Conservation (phyloP, 2,888 invertebrate genomes). For the Clostera curtula region DNA sequence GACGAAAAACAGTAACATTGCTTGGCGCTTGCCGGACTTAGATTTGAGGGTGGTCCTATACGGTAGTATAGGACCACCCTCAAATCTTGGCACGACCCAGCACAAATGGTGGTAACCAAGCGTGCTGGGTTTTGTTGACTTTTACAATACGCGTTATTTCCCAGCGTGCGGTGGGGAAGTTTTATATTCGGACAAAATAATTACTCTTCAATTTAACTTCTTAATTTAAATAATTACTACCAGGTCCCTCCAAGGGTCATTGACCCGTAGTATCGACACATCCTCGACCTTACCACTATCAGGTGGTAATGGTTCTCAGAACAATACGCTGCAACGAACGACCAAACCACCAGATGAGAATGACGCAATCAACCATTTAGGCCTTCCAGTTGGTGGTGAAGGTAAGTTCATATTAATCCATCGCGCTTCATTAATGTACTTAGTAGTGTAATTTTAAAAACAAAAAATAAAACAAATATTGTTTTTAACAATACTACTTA, state of each 20-base stretch:
- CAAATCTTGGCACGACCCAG: too few relatives aligned
- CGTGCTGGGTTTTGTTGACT: too few relatives aligned
- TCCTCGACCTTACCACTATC: slow-evolving; percentile 61
- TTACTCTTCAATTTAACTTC: neutral
- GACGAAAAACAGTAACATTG: too few relatives aligned
- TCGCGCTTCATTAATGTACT: too few relatives aligned
- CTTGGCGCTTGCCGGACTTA: too few relatives aligned
- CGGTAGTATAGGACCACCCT: too few relatives aligned
- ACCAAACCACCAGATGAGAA: slow-evolving; percentile 48
- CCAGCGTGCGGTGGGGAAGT: neutral
- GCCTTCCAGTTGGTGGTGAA: slow-evolving; percentile 51
- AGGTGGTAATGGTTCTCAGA: slow-evolving; percentile 56
- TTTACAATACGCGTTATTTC: too few relatives aligned
- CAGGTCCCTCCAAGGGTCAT: slow-evolving; percentile 63
- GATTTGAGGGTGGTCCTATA: too few relatives aligned
- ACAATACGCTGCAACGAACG: slow-evolving; percentile 61
- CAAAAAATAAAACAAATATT: too few relatives aligned
- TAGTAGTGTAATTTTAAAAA: too few relatives aligned
- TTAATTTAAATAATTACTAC: neutral
- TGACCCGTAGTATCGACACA: slow-evolving; percentile 66
- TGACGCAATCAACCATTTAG: slow-evolving; percentile 62
- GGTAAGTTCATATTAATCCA: slow-evolving; percentile 21
- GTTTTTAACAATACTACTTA: too few relatives aligned
- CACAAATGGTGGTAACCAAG: too few relatives aligned
- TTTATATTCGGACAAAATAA: neutral